phyloP scores from a whole-genome alignment of 2,888 invertebrate genomes.

The Sinotaia quadrata region DNA sequence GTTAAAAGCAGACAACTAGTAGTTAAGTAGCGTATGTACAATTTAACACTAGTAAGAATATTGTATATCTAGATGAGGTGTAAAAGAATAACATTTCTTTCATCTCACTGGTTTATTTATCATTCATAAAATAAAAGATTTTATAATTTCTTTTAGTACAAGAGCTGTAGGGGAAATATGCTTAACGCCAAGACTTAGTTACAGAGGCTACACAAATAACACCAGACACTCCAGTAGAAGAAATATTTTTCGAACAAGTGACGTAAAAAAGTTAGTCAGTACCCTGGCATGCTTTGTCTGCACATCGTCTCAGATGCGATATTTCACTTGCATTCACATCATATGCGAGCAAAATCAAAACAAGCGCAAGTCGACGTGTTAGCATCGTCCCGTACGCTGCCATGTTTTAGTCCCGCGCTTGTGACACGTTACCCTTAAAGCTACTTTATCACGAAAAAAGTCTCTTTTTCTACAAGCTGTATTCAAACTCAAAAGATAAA shows the following conservation, averaged over 20 bases:
- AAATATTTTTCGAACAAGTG: neutral
- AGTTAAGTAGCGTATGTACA: no score
- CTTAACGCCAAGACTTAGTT: conserved; percentile 5
- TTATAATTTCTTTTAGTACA: no score
- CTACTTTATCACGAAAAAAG: no score
- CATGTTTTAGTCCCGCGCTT: conserved; percentile 44
- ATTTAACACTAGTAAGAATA: no score
- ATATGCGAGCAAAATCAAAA: conserved; percentile 11
- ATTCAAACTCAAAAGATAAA: no score
- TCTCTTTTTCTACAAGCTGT: no score
- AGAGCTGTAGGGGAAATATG: neutral
- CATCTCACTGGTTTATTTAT: no score
- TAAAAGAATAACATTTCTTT: no score
- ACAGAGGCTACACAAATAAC: neutral
- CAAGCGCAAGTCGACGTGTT: conserved; percentile 15
- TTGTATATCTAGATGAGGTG: no score
- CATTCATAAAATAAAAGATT: no score
- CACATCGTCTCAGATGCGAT: conserved; percentile 54
- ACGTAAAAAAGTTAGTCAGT: conserved; percentile 19
- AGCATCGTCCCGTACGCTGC: conserved; percentile 36
- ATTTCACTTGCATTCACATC: conserved; percentile 30
- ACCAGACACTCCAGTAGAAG: neutral
- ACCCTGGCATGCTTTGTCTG: conserved; percentile 54
- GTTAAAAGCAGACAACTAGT: no score
- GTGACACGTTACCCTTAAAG: conserved; percentile 53